Percentiles rank a stretch among this genome's conserved stretches.
Conservation (phyloP, 2,797 vertebrate species). For the Tragopan temminckii region DNA sequence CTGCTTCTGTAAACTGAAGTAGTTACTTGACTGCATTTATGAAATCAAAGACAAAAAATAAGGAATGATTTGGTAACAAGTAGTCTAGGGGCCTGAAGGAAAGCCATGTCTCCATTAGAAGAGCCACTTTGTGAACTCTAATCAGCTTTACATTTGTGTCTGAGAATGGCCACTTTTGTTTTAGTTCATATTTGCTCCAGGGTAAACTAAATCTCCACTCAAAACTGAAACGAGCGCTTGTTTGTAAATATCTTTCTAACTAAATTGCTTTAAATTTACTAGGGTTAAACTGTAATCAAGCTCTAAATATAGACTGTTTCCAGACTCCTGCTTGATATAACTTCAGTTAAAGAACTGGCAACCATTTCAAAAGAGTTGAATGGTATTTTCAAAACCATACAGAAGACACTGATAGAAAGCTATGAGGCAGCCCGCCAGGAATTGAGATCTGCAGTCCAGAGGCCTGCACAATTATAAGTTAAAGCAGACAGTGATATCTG, state of each 20-base stretch:
- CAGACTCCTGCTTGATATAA: not conserved
- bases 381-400: not conserved
- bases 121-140: not conserved
- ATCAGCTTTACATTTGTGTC: not conserved
- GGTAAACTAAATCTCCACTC: not conserved
- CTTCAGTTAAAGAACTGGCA: not conserved
- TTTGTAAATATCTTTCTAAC: slow-evolving; percentile 15
- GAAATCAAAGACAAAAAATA: not conserved
- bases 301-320: not conserved
- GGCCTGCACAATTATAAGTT: not conserved
- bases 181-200: not conserved
- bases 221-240: not conserved
- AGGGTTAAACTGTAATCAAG: not conserved
- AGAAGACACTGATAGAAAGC: not conserved
- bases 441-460: not conserved
- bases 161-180: not conserved
- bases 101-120: not conserved
- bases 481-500: not conserved
- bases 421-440: not conserved
- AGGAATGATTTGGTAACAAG: rapidly evolving
- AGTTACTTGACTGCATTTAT: not conserved
- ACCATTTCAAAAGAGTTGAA: not conserved
- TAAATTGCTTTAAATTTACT: slow-evolving; percentile 16
- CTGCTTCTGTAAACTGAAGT: not conserved
- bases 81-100: not conserved